These are phyloP conservation scores for Australoheros scitulus DNA, from an alignment of 2,113 vertebrate species.

Conservation along the genomic window DNA sequence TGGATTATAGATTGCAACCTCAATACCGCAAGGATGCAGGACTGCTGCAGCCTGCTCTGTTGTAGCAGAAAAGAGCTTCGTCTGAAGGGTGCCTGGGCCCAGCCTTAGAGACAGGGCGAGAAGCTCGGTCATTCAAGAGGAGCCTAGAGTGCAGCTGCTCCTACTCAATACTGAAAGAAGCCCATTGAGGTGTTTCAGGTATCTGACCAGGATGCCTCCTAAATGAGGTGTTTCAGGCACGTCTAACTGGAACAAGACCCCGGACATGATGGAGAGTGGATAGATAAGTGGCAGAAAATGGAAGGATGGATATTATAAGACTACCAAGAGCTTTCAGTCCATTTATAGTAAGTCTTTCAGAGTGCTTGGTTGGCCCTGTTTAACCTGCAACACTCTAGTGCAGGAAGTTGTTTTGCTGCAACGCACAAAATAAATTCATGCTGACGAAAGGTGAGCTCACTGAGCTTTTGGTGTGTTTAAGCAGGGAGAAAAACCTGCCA, in stretches of 20 bases:
- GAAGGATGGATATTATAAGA: accelerated
- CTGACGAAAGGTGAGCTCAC: too few relatives aligned
- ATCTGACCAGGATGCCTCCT: background rate
- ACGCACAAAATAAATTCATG: too few relatives aligned
- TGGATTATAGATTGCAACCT: background rate
- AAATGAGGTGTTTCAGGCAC: background rate
- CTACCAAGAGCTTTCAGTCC: background rate
- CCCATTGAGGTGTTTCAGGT: background rate
- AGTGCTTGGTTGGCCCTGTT: too few relatives aligned
- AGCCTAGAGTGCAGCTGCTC: too few relatives aligned
- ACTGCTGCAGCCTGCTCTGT: background rate
- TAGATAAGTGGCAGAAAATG: background rate
- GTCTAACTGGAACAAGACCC: too few relatives aligned
- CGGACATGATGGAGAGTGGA: too few relatives aligned
- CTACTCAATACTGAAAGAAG: background rate
- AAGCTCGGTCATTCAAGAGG: background rate
- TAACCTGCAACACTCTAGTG: too few relatives aligned
- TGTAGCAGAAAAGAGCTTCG: background rate
- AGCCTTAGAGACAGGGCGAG: background rate
- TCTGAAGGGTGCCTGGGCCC: background rate
- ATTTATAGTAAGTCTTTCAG: too few relatives aligned
- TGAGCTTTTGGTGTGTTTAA: too few relatives aligned
- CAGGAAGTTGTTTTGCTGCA: too few relatives aligned
- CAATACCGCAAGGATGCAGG: accelerated
- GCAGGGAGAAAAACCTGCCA: too few relatives aligned